These are phyloP conservation scores for Lepidothrix coronata DNA, from an alignment of 2,113 vertebrate genomes.

Conservation along the genomic window DNA sequence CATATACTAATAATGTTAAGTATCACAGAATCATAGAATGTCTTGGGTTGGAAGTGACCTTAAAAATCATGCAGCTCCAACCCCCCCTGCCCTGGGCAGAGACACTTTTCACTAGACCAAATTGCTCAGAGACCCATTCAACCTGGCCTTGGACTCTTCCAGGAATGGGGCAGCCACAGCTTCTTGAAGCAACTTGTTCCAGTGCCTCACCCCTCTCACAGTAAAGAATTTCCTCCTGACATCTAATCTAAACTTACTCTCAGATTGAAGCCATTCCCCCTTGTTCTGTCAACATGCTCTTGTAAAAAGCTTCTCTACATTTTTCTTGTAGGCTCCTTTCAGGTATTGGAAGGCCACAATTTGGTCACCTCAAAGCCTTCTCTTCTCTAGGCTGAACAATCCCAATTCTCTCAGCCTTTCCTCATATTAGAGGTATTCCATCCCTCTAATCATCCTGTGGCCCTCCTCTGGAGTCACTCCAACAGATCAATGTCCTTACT, in stretches of 20 bases:
- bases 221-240: not conserved
- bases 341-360: not conserved
- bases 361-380: not conserved
- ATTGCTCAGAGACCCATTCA: not conserved
- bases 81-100: no score
- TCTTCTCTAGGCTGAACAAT: not conserved
- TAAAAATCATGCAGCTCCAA: not conserved
- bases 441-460: not conserved
- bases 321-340: not conserved
- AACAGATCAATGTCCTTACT: not conserved
- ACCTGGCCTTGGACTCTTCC: not conserved
- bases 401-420: not conserved
- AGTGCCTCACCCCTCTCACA: not conserved
- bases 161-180: no score
- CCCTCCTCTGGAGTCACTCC: not conserved
- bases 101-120: not conserved
- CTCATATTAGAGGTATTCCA: not conserved
- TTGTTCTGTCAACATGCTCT: not conserved
- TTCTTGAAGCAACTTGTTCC: not conserved
- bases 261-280: not conserved
- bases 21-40: not conserved
- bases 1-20: not conserved
- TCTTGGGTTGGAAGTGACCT: not conserved
- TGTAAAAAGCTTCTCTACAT: not conserved
- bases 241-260: not conserved